These are phyloP conservation scores for Macrotis lagotis DNA, from an alignment of 2,113 vertebrate species.

Conservation along the genomic window DNA sequence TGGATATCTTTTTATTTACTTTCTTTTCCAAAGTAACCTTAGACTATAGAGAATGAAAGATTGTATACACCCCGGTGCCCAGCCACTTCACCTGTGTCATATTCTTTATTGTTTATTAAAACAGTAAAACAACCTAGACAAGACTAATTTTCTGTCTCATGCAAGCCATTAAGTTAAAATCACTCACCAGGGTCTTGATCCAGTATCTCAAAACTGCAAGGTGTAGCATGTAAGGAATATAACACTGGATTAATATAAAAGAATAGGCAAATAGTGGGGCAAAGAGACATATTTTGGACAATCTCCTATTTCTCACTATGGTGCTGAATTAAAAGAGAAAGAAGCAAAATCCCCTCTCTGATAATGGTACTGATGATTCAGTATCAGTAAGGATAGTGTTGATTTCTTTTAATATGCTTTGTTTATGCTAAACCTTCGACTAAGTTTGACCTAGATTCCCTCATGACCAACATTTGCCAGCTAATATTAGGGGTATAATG, in stretches of 20 bases:
- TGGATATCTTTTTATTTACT: constrained; percentile 4
- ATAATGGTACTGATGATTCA: not conserved
- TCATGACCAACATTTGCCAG: not conserved
- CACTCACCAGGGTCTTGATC: constrained; percentile 66
- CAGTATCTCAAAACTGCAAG: constrained; percentile 50
- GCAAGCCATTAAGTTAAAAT: constrained; percentile 18
- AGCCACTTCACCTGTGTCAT: not conserved
- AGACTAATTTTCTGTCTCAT: constrained; percentile 25
- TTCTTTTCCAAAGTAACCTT: not conserved
- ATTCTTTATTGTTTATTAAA: not conserved
- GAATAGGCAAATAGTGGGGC: constrained; percentile 14
- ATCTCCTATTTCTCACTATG: constrained; percentile 12
- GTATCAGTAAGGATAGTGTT: not conserved
- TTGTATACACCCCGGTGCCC: constrained; percentile 1
- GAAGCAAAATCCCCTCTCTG: not conserved
- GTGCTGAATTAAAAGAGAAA: not conserved
- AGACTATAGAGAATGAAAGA: constrained; percentile 10
- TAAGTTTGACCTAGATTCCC: not conserved
- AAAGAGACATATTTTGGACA: constrained; percentile 4
- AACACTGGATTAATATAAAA: constrained; percentile 50
- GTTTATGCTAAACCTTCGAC: not conserved
- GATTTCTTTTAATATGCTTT: not conserved
- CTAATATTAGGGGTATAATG: not conserved
- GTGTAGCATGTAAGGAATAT: constrained; percentile 71
- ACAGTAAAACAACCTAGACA: constrained; percentile 7